These are phyloP conservation scores for Leptopilina boulardi DNA, from an alignment of 1,140 invertebrate species.

Conservation along the genomic window DNA sequence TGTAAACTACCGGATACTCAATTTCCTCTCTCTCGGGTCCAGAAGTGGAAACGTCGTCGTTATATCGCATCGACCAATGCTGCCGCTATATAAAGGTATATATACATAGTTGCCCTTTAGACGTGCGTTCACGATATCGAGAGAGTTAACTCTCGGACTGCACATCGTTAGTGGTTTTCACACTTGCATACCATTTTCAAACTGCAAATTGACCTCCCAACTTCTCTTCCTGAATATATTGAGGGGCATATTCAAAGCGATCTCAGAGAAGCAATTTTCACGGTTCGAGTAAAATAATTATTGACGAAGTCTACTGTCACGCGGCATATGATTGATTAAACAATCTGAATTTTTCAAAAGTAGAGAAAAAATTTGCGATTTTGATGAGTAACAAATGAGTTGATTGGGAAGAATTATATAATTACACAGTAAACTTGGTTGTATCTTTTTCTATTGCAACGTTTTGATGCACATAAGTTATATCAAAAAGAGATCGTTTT, in stretches of 20 bases:
- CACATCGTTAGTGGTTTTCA: conserved; percentile 5
- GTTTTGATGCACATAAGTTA: too few relatives aligned
- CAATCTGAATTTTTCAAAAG: too few relatives aligned
- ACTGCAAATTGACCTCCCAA: not conserved
- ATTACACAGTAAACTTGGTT: too few relatives aligned
- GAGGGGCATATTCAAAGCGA: not conserved
- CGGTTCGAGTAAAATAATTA: too few relatives aligned
- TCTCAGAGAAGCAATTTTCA: not conserved
- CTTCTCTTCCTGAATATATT: not conserved
- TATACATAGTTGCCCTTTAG: not conserved
- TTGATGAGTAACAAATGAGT: too few relatives aligned
- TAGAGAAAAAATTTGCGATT: too few relatives aligned
- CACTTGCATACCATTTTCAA: not conserved
- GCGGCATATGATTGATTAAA: too few relatives aligned
- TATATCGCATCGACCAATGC: not conserved
- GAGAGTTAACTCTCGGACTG: not conserved
- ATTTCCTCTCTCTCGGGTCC: not conserved
- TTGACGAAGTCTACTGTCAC: too few relatives aligned
- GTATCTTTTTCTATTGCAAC: too few relatives aligned
- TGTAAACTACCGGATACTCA: not conserved
- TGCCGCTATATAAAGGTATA: too few relatives aligned
- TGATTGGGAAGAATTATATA: too few relatives aligned
- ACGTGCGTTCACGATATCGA: not conserved
- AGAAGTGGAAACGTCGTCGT: not conserved
- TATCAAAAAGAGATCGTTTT: too few relatives aligned